These are phyloP conservation scores for Sinohyriopsis cumingii DNA, from an alignment of 2,888 invertebrate species.

Conservation along the genomic window DNA sequence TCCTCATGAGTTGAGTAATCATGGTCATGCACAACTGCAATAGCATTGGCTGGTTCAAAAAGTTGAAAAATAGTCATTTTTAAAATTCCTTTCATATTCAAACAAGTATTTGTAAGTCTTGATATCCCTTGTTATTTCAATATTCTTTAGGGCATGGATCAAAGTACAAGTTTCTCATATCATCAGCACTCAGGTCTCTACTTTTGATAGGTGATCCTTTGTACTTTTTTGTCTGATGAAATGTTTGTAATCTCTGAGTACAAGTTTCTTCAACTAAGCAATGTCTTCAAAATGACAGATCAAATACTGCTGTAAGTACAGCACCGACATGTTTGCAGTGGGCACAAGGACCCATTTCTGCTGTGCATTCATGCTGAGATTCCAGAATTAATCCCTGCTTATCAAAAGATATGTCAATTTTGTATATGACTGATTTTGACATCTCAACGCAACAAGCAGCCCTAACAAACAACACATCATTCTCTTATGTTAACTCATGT, in stretches of 20 bases:
- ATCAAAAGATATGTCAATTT: constrained; percentile 22
- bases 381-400: constrained; percentile 23
- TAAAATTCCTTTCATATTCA: constrained; percentile 22
- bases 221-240: constrained; percentile 19
- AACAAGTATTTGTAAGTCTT: constrained; percentile 25
- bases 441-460: constrained; percentile 22
- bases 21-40: constrained; percentile 28
- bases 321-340: constrained; percentile 43
- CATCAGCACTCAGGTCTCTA: constrained; percentile 10
- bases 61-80: constrained; percentile 33
- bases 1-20: constrained; percentile 29
- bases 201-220: constrained; percentile 24
- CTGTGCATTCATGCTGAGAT: constrained; percentile 43
- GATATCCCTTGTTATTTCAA: constrained; percentile 12
- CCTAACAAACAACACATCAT: neutral
- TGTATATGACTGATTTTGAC: constrained; percentile 20
- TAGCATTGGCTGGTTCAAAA: constrained; percentile 27
- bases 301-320: constrained; percentile 22
- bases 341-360: constrained; percentile 41
- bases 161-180: constrained; percentile 17
- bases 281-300: constrained; percentile 10
- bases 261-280: constrained; percentile 26
- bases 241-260: constrained; percentile 29
- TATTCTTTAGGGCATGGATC: constrained; percentile 23
- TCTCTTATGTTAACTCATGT: too few relatives aligned